These are phyloP conservation scores for Lepidonotus clava DNA, from an alignment of 2,888 invertebrate species.

Conservation along the genomic window DNA sequence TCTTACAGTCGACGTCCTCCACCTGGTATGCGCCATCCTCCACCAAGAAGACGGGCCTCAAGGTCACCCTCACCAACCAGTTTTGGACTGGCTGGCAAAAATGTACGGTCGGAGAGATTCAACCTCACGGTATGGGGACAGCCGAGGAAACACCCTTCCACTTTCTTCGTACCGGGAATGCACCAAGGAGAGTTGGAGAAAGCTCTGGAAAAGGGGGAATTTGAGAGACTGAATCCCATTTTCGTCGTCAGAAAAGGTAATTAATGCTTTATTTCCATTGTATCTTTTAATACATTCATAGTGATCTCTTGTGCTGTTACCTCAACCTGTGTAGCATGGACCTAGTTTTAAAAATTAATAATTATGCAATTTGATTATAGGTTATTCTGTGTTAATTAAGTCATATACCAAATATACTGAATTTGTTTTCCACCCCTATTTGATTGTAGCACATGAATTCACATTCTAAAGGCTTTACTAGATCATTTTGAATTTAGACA, in stretches of 20 bases:
- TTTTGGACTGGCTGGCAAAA: conserved; percentile 8
- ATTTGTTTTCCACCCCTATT: too few species aligned
- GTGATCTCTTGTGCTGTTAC: not conserved
- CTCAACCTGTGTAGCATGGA: not conserved
- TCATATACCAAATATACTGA: too few species aligned
- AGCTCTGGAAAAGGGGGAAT: not conserved
- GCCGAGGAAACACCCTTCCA: not conserved
- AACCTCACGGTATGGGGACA: not conserved
- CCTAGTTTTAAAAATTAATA: not conserved
- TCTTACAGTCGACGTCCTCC: too few species aligned
- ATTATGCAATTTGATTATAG: too few species aligned
- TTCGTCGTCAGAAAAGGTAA: conserved; percentile 50
- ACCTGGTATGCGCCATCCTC: too few species aligned
- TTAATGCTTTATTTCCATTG: too few species aligned
- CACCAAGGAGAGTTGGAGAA: not conserved
- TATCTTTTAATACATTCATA: not conserved
- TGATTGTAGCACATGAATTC: too few species aligned
- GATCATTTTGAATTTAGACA: too few species aligned
- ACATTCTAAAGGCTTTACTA: too few species aligned
- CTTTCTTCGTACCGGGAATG: conserved; percentile 28
- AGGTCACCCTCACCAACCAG: too few species aligned
- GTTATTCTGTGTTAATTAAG: too few species aligned
- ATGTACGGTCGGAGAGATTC: not conserved
- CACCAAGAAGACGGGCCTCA: too few species aligned
- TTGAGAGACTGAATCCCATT: not conserved